Base-by-base conservation (phyloP, 2,113 vertebrate species). In the Nettapus auritus region DNA sequence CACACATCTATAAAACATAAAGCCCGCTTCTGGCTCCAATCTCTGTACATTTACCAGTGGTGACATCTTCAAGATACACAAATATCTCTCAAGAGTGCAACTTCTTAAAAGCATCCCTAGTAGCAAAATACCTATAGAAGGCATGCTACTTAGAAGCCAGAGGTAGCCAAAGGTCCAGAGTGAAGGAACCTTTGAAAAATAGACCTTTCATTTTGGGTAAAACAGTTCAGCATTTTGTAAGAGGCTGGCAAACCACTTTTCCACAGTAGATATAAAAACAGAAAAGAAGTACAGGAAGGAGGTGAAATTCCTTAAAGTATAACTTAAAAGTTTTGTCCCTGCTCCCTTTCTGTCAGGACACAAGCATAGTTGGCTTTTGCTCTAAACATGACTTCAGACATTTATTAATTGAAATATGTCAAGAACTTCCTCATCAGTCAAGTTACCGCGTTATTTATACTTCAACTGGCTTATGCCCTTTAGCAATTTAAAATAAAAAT, bases 401-500 rank as follows among this genome's bases (percentile, higher is more conserved):
- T 76, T 85, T 71, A 77, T 76, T 96, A 92, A 82, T 82, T 31
- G 7, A 94, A 92, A 46, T 40, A 55, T 7, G 12, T 75, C 80
- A 90, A 92, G 70, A 96, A 95, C 77, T 90, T 95, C 83, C 81
- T 93, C 90, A 80, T 55, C 11, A 5, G 15, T 93, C 23, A 17
- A 82, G 25, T 31, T 87, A 46, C 48, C 85, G 40, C 71, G 50
- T 93, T 94, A 96, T 93, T 94, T 96, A 95, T 85, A 92, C 83
- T 93, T 95, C 78, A 89, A 69, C 79, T 0, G 0, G 86, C 95
- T 93, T 93, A 85, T 95, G 81, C 78, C 86, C 52, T 48, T 89
- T 46, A 86, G 86, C n/a, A 69, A 90, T 95, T 67, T 69, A 91
- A 84, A 95, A 94, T 91, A 93, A 95, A 97, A 97, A 92, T 83